These are phyloP conservation scores for Camponotus vicinus DNA, from an alignment of 1,140 invertebrate genomes.

Conservation along the genomic window DNA sequence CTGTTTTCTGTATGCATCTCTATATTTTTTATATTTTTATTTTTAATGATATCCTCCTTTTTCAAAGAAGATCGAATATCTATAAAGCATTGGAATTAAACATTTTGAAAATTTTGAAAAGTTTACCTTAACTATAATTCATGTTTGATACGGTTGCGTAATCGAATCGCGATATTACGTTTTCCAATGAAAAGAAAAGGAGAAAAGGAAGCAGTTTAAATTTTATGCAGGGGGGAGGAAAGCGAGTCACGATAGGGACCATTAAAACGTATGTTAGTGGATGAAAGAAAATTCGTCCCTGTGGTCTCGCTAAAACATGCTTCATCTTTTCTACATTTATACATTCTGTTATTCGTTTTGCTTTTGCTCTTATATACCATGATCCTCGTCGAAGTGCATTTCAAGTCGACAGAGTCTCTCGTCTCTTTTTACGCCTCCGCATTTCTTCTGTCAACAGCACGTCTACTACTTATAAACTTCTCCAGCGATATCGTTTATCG, in stretches of 20 bases:
- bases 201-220: constrained; percentile 13
- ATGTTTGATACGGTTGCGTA: background rate
- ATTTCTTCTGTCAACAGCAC: background rate
- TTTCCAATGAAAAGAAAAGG: background rate
- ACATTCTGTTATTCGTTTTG: background rate
- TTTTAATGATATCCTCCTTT: background rate
- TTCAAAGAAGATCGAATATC: background rate
- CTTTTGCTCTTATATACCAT: background rate
- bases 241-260: background rate
- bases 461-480: constrained; percentile 21
- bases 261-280: constrained; percentile 20
- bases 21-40: background rate
- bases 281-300: background rate
- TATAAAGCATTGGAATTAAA: background rate
- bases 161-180: background rate
- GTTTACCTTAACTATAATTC: background rate
- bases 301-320: background rate
- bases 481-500: background rate
- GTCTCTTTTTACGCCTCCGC: background rate
- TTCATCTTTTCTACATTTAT: background rate
- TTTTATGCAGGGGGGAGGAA: background rate
- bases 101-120: background rate
- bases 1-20: background rate
- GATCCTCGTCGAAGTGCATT: constrained; percentile 22
- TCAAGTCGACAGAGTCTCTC: background rate